Conservation (phyloP, 2,113 vertebrate species). For the Psophia crepitans region DNA sequence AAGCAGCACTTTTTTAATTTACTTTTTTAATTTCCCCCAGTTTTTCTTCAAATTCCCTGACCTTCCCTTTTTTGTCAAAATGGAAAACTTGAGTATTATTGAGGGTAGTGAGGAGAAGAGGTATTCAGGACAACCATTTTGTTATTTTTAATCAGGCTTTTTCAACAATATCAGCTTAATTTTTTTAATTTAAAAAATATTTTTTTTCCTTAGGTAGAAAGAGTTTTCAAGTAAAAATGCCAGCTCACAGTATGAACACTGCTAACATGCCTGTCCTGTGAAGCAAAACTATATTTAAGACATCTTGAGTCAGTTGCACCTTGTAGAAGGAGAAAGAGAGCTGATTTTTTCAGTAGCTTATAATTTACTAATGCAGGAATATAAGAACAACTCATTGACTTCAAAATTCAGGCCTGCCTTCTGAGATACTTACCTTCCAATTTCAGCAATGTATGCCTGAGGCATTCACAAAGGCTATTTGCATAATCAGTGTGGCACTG, state of each 20-base stretch:
- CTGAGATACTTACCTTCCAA: constrained; percentile 49
- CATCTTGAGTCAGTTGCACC: not conserved
- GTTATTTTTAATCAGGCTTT: not conserved
- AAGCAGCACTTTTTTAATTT: not conserved
- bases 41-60: not conserved
- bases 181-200: not conserved
- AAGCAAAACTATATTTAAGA: not conserved
- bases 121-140: not conserved
- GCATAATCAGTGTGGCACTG: constrained; percentile 60
- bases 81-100: not conserved
- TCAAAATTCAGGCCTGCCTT: constrained; percentile 48
- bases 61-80: not conserved
- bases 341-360: constrained; percentile 16
- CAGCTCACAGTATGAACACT: not conserved
- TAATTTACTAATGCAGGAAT: constrained; percentile 45
- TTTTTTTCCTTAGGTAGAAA: not conserved
- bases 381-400: constrained; percentile 9
- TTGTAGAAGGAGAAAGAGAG: not conserved
- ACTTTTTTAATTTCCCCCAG: not conserved
- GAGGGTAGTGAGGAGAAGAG: not conserved
- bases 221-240: not conserved
- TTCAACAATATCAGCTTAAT: not conserved
- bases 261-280: not conserved
- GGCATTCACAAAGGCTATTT: constrained; percentile 49
- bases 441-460: constrained; percentile 44